These are phyloP conservation scores for Patella caerulea DNA, from an alignment of 2,888 invertebrate species.

Conservation along the genomic window DNA sequence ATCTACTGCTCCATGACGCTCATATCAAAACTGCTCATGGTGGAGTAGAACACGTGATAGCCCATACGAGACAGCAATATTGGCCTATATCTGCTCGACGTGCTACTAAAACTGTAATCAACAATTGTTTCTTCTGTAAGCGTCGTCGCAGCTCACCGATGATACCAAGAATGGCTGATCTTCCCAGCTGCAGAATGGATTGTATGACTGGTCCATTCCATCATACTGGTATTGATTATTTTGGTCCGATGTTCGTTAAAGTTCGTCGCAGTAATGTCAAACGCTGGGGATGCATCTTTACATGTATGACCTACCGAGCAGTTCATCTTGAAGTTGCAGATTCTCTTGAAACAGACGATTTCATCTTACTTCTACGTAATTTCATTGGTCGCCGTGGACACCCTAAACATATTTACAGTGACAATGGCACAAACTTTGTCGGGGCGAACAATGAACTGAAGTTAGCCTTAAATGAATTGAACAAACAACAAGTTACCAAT, in stretches of 20 bases:
- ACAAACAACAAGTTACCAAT: slow-evolving; percentile 16
- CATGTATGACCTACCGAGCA: slow-evolving; percentile 16
- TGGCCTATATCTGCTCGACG: no score
- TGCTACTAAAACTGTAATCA: no score
- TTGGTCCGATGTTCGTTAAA: slow-evolving; percentile 22
- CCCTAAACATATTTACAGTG: slow-evolving; percentile 27
- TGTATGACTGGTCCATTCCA: no score
- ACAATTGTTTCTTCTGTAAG: no score
- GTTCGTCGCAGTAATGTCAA: slow-evolving; percentile 16
- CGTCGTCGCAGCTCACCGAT: no score
- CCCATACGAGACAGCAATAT: slow-evolving; percentile 8
- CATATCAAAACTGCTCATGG: slow-evolving; percentile 14
- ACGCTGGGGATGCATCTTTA: slow-evolving; percentile 24
- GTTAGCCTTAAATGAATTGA: slow-evolving; percentile 20
- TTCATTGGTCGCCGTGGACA: slow-evolving; percentile 28
- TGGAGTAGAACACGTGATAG: slow-evolving; percentile 14
- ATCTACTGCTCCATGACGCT: slow-evolving; percentile 9
- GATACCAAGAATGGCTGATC: no score
- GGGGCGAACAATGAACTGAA: slow-evolving; percentile 32
- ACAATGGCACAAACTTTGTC: slow-evolving; percentile 42
- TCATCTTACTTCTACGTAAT: slow-evolving; percentile 8
- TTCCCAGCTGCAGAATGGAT: no score
- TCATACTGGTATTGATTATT: slow-evolving; percentile 18
- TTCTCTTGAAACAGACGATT: slow-evolving; percentile 21
- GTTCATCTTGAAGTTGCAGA: slow-evolving; percentile 25